phyloP scores from a whole-genome alignment of 2,888 invertebrate species.

The Protonemura montana region DNA sequence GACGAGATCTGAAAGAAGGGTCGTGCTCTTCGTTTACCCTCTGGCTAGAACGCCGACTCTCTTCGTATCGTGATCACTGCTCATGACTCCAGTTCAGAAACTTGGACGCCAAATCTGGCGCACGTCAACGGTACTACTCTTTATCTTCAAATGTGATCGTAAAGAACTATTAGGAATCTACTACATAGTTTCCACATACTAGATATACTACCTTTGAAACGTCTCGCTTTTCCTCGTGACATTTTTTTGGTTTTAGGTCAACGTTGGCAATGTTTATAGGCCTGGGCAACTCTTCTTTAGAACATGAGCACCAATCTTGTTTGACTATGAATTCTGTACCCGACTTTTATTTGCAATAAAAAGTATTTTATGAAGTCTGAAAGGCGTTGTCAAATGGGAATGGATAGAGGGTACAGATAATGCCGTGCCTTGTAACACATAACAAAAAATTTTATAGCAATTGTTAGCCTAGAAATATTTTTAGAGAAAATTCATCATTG shows the following conservation, averaged over 20 bases:
- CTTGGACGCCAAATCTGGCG: neutral
- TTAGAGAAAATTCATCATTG: too few species aligned
- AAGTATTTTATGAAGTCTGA: neutral
- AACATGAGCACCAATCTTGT: neutral
- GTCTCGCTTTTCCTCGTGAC: neutral
- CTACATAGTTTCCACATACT: neutral
- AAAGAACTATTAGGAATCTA: neutral
- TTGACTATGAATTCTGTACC: neutral
- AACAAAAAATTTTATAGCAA: neutral
- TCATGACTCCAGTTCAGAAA: constrained; percentile 12
- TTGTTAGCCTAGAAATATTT: too few species aligned
- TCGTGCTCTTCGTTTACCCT: neutral
- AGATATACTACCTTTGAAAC: neutral
- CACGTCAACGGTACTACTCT: constrained; percentile 18
- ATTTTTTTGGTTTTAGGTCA: neutral
- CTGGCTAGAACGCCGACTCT: neutral
- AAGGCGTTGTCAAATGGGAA: neutral
- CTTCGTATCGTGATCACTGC: neutral
- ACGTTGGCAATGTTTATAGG: neutral
- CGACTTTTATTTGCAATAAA: neutral
- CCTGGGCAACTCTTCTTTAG: neutral
- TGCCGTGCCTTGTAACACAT: neutral
- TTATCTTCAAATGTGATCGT: neutral
- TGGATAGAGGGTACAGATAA: too few species aligned
- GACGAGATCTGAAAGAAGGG: neutral